Evolutionary conservation across 2,888 invertebrate genomes (phyloP).

Genomic region (Palloptera scutellata): DNA sequence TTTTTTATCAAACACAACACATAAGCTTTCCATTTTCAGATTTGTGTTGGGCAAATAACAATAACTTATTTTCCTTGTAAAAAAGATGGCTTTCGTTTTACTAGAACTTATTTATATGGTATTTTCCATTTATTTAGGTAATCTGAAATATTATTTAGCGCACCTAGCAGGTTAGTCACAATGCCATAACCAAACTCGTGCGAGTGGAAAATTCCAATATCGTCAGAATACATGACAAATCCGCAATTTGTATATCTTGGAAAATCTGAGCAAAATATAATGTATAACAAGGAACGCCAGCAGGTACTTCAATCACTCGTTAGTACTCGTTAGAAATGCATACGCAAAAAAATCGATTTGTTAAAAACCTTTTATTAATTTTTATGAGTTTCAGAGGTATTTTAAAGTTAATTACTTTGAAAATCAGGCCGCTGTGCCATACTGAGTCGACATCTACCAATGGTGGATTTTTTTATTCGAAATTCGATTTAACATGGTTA

Average conservation of each 20-base stretch:
- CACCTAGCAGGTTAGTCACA: constrained; percentile 12
- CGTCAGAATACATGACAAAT: constrained; percentile 15
- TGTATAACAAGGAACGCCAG: constrained; percentile 19
- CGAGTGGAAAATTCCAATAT: constrained; percentile 12
- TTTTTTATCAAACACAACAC: constrained; percentile 12
- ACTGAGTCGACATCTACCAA: constrained; percentile 15
- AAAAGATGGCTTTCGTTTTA: constrained; percentile 23
- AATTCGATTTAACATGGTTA: constrained; percentile 14
- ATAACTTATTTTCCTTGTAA: constrained; percentile 17
- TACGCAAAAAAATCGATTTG: constrained; percentile 13
- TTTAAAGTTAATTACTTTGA: constrained; percentile 9
- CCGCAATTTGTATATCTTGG: background rate
- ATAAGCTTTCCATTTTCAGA: constrained; percentile 6
- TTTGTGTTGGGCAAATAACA: constrained; percentile 11
- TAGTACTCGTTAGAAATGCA: constrained; percentile 5
- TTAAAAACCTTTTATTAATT: constrained; percentile 12
- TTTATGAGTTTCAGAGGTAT: constrained; percentile 6
- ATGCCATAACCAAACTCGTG: constrained; percentile 15
- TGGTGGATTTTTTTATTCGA: too few species aligned
- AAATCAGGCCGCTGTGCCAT: constrained; percentile 13
- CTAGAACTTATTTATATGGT: constrained; percentile 8
- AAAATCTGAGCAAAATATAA: constrained; percentile 11
- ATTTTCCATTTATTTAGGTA: constrained; percentile 15
- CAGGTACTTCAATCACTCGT: constrained; percentile 1
- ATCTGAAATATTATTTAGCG: constrained; percentile 6